phyloP scores from a whole-genome alignment of 2,888 invertebrate genomes.

The Drosophila melanosoma region DNA sequence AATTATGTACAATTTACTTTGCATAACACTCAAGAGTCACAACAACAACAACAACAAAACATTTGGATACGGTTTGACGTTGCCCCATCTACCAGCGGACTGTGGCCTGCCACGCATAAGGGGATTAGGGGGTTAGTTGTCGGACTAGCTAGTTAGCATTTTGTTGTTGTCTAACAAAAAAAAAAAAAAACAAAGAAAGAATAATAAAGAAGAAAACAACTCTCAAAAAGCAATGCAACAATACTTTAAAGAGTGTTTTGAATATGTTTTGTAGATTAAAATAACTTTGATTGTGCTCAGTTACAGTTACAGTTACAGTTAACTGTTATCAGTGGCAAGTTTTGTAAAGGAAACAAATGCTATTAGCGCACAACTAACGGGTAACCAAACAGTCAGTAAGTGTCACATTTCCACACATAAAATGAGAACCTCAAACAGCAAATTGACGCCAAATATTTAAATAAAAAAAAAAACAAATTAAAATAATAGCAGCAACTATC shows the following conservation, averaged over 20 bases:
- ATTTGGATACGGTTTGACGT: conserved; percentile 38
- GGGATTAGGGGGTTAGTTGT: background rate
- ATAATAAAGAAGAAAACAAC: conserved; percentile 2
- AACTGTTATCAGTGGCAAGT: conserved; percentile 25
- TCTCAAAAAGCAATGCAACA: conserved; percentile 4
- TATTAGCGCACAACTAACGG: background rate
- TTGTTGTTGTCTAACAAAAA: conserved; percentile 37
- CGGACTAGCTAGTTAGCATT: conserved; percentile 57
- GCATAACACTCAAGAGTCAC: conserved; percentile 71
- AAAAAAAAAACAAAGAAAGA: conserved; percentile 23
- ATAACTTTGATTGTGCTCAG: conserved; percentile 2
- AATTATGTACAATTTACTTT: conserved; percentile 79
- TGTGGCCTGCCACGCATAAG: conserved; percentile 26
- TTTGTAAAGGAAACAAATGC: conserved; percentile 7
- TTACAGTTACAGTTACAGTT: conserved; percentile 18
- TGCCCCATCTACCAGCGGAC: conserved; percentile 41
- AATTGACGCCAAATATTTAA: background rate
- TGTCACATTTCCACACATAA: background rate
- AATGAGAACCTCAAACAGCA: background rate
- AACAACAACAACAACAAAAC: conserved; percentile 26
- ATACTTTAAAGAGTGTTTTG: conserved; percentile 23
- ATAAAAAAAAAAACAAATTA: background rate
- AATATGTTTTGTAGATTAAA: conserved; percentile 28
- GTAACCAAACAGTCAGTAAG: background rate
- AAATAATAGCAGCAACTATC: background rate